Base-by-base conservation (phyloP, 2,888 invertebrate species). In the Morinoia aosen region DNA sequence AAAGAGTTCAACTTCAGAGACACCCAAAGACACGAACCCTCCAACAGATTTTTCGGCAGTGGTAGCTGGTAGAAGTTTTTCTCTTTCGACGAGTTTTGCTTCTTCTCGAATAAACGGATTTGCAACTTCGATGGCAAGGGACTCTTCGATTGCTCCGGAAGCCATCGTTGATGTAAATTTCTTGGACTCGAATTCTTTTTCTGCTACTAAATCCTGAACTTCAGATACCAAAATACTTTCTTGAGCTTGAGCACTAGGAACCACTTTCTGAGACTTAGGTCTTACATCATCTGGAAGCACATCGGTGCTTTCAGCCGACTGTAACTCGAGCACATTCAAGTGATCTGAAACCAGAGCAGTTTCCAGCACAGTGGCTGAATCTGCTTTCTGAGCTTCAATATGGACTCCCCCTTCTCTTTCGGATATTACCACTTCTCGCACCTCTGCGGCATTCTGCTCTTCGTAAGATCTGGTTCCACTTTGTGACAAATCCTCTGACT, bases 331-430 rank as follows among this genome's bases (percentile, higher is more conserved):
- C 0, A 93, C 93, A 57, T 57, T 93, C 57, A 93, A 57, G 25
- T 93, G 93, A 93, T 93, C 93, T 12, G 93, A 93, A 25, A 93
- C 93, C 58, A 93, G 33, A 57, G 93, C 93, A 93, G 93, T 93
- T 93, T 93, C 93, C 33, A 93, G 40, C 56, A 93, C 93, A 57
- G 93, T 93, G 25, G 93, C 93, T 33, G n/a, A 93, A 57, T 93
- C 93, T n/a, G 57, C 56, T 12, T 19, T 93, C 56, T 93, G 93
- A n/a, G 56, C 25, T 93, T 93, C 93, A 39, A 93, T 57, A n/a
- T 93, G 56, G 25, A 93, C 93, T 39, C 93, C 93, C 57, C 93
- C 93, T 93, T 93, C 93, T 57, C 93, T 93, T 93, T 93, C 93
- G 10, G 93, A 93, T 93, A 93, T 33, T 25, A 93, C 33, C 14